Evolutionary conservation across 2,113 vertebrate species (phyloP).

Genomic region (Jaculus jaculus): DNA sequence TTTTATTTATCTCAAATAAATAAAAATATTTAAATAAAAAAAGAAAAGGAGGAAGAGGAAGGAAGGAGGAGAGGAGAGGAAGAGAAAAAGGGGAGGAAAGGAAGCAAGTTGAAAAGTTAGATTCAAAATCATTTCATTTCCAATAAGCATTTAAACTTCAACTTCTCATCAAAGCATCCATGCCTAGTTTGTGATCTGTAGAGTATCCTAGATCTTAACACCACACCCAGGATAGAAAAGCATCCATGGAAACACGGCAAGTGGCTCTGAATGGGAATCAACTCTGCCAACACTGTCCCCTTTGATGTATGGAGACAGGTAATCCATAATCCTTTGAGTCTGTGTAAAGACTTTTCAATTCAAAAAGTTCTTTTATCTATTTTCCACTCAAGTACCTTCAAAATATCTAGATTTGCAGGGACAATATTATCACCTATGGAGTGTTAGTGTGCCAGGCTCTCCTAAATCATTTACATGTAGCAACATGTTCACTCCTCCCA

Average conservation of each 20-base stretch:
- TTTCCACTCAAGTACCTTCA: not conserved
- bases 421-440: not conserved
- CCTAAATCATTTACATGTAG: not conserved
- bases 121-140: not conserved
- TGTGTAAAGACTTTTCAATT: not conserved
- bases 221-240: not conserved
- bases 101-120: too few species aligned
- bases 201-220: not conserved
- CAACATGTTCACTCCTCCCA: not conserved
- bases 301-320: not conserved
- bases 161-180: not conserved
- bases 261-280: not conserved
- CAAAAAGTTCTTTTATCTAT: not conserved
- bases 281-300: not conserved
- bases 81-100: rapidly evolving
- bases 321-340: not conserved
- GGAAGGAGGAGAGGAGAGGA: not conserved
- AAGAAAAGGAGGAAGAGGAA: not conserved
- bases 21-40: too few species aligned
- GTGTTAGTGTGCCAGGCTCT: not conserved
- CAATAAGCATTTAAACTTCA: not conserved
- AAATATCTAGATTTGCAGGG: not conserved
- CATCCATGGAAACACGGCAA: not conserved
- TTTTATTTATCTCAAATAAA: too few species aligned
- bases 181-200: not conserved